Base-by-base conservation (phyloP, 2,113 vertebrate genomes). In the Phalacrocorax brasilianus region DNA sequence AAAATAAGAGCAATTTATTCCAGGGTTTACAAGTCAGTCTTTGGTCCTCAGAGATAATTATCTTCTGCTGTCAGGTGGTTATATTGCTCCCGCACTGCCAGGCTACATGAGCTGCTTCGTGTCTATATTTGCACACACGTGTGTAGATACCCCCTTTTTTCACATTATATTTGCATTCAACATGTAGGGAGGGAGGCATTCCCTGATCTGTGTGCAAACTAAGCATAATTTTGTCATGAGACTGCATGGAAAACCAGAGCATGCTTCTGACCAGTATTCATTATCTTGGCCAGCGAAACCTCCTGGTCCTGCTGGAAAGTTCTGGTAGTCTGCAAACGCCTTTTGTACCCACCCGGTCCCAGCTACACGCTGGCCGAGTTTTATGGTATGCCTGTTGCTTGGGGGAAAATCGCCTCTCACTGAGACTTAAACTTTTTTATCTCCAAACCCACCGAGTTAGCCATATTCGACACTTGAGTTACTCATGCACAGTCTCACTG, bases 341-440 rank as follows among this genome's bases (percentile, higher is more conserved):
- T 85, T 65, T 35, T 27, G 27, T 8, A 56, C 9, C 44, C 52
- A 40, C 18, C 11, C 4, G 2, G 53, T 42, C 38, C 44, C 52
- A 59, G 50, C 18, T 33, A 40, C 3, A 2, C 11, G 1, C 20
- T 42, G 63, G 14, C 21, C 1, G 0, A 45, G 53, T 4, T 73
- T 17, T 38, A 74, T 0, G 6, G 44, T 11, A 10, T 2, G 12
- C 5, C 21, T n/a, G 76, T 78, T 3, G 1, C 19, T 38, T 5
- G 45, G 38, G 20, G 70, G 26, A 53, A 86, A 62, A 58, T 19
- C 45, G 33, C 13, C 21, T 28, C n/a, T 32, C 40, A 32, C 26
- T 9, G 40, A 82, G 56, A 75, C 49, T 13, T 45, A 45, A 87
- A 55, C 45, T 62, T n/a, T n/a, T 67, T 33, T 19, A 38, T 24